Evolutionary conservation across 2,888 invertebrate species (phyloP).

Genomic region (Amitus sp.): DNA sequence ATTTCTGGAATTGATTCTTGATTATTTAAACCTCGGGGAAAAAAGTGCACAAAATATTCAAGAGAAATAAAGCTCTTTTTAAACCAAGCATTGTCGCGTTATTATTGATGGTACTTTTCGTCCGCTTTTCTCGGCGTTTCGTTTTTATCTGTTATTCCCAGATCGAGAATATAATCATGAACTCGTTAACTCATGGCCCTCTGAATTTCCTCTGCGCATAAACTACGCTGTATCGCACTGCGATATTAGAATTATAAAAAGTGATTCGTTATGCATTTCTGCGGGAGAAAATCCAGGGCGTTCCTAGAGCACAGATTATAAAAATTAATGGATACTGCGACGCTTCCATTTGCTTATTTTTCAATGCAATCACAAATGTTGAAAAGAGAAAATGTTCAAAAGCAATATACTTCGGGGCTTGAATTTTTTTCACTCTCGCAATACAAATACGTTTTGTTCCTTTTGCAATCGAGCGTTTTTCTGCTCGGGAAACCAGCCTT

Average conservation of each 20-base stretch:
- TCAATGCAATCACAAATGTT: background rate
- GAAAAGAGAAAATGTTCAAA: background rate
- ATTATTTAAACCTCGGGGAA: too few relatives aligned
- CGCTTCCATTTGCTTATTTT: background rate
- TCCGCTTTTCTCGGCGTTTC: background rate
- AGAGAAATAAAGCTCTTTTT: background rate
- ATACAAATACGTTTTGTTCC: conserved; percentile 26
- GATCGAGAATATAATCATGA: conserved; percentile 1
- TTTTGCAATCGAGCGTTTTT: conserved; percentile 21
- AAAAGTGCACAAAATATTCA: background rate
- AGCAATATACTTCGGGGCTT: background rate
- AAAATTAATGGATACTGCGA: background rate
- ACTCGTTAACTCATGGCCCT: conserved; percentile 3
- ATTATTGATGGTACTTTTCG: background rate
- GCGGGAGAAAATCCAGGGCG: background rate
- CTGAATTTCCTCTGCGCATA: background rate
- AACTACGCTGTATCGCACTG: background rate
- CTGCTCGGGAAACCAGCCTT: conserved; percentile 23
- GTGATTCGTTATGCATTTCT: background rate
- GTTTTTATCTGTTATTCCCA: background rate
- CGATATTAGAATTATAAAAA: background rate
- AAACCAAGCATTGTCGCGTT: background rate
- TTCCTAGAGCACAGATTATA: too few relatives aligned
- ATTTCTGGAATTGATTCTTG: too few relatives aligned
- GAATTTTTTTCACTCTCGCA: conserved; percentile 15